Evolutionary conservation across 2,113 vertebrate genomes (phyloP), one percentile per base, ranked within the genome.

Genomic region (Entelurus aequoreus): DNA sequence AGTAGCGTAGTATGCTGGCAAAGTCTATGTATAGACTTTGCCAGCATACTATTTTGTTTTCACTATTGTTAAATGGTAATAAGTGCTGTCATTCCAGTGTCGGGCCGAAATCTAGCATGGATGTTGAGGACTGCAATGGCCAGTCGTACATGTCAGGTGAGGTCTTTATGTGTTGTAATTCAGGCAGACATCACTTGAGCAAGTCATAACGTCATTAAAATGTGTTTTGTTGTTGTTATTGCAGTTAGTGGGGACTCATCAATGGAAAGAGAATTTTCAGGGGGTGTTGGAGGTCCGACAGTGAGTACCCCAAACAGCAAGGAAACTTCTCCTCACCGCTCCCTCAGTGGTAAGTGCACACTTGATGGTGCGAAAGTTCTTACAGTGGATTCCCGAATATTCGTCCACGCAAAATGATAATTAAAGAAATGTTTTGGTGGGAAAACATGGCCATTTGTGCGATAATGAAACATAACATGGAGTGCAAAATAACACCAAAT

Each of bases 221-320:
- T 11, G 16, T 63, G 1, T 61, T 71, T 47, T 48, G 2, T 72
- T 67, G 60, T 50, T 5, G 60, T 44, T 36, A 5, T 57, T 72
- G 44, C 80, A 95, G 94, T 91, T 71, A 94, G 93, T 68, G 94
- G 95, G 87, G 95, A 97, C 84, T 96, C 94, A 54, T 97, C 94
- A 73, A 89, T 95, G 92, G 96, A 98, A 86, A 94, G 95, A 88
- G 96, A 98, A 75, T 96, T 98, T 90, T 90, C 92, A 44, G 93
- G 93, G 59, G 91, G 90, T 19, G 88, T 95, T 36, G 94, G 93
- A 81, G 94, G 94, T 68, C 93, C 93, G 67, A 89, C 91, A 15
- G 92, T 94, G 88, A 98, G 96, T 93, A 97, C 94, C 8, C 94
- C 95, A 65, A 96, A 95, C 86, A 97, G 96, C 89, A 95, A 96